These are phyloP conservation scores for Scytalopus superciliaris DNA, from an alignment of 2,113 vertebrate species.

Conservation along the genomic window DNA sequence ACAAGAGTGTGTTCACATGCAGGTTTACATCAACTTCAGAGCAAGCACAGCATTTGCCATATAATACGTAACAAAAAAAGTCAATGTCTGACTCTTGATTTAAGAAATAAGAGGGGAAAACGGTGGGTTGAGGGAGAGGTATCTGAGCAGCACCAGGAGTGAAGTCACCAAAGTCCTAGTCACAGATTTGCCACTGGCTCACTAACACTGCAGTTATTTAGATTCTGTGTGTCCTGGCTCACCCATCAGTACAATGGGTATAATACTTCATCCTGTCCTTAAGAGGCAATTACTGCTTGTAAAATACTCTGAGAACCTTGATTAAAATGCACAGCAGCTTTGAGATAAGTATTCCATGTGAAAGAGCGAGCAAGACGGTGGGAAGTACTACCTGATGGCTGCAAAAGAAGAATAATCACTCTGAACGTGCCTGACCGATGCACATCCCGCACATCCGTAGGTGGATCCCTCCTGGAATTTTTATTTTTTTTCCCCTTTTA, in stretches of 20 bases:
- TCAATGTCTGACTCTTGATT: background rate
- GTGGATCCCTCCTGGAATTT: background rate
- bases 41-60: background rate
- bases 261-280: constrained; percentile 62
- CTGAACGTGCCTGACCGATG: constrained; percentile 17
- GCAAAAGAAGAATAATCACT: constrained; percentile 18
- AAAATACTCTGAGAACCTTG: constrained; percentile 53
- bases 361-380: background rate
- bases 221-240: constrained; percentile 34
- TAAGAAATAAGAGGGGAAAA: background rate
- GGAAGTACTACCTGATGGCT: background rate
- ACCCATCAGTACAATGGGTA: constrained; percentile 45
- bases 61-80: background rate
- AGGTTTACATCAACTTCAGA: background rate
- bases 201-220: constrained; percentile 23
- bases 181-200: constrained; percentile 12
- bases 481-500: background rate
- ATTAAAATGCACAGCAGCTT: constrained; percentile 59
- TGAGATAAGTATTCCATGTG: constrained; percentile 33
- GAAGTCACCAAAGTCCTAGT: background rate
- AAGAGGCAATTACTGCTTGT: constrained; percentile 56
- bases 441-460: background rate
- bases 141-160: background rate
- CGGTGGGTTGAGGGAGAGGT: background rate
- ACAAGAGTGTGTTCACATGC: background rate